phyloP scores from a whole-genome alignment of 2,888 invertebrate species.

The Euplexia lucipara region DNA sequence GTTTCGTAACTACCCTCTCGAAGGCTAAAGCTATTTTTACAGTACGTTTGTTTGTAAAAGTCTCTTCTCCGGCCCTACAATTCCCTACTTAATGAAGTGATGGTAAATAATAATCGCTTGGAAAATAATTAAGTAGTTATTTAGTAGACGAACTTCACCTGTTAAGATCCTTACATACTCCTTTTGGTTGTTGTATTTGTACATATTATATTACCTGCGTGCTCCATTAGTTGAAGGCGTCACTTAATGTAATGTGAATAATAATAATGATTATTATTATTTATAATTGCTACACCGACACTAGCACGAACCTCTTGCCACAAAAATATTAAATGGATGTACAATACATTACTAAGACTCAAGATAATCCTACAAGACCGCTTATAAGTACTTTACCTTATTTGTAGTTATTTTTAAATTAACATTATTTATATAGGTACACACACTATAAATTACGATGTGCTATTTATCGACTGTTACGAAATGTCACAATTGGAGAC shows the following conservation, averaged over 20 bases:
- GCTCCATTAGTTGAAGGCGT: too few species aligned
- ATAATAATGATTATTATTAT: too few species aligned
- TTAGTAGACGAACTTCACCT: too few species aligned
- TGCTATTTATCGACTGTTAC: conserved; percentile 8
- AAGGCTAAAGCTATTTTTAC: conserved; percentile 59
- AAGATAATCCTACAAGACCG: too few species aligned
- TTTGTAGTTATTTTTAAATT: too few species aligned
- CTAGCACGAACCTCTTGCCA: background rate
- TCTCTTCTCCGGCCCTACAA: conserved; percentile 7
- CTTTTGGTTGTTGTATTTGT: too few species aligned
- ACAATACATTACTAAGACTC: too few species aligned
- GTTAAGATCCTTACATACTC: too few species aligned
- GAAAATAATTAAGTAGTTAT: too few species aligned
- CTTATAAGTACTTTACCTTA: too few species aligned
- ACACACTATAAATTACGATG: background rate
- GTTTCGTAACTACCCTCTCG: conserved; percentile 57
- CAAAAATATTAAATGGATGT: background rate
- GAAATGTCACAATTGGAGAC: background rate
- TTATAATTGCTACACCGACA: background rate
- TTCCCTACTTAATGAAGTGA: background rate
- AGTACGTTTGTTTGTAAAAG: conserved; percentile 31
- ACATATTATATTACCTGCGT: too few species aligned
- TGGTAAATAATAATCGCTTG: background rate
- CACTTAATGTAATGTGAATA: background rate
- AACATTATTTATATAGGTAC: too few species aligned